Evolutionary conservation across 1,140 invertebrate genomes (phyloP), one percentile per base, ranked within the genome.

Genomic region (Neodiprion lecontei): DNA sequence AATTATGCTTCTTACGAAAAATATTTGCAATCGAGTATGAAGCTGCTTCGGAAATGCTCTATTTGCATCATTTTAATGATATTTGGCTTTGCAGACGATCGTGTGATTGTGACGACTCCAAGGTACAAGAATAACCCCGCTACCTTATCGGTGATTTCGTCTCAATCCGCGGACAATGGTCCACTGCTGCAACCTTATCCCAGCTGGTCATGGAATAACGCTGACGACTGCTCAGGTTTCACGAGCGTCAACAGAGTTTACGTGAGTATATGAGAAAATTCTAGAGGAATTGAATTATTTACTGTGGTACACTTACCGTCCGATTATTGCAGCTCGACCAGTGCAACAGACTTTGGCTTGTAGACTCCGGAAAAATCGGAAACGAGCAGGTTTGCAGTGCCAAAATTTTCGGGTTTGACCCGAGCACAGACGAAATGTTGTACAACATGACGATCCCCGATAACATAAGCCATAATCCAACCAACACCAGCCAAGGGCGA

Each of bases 301-400:
- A 17, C 17, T 17, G 17, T 0, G 17, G 17, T 17, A 17, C 0
- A 17, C 17, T 17, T 17, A 17, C 17, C 17, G 17, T 17, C 17
- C 17, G 17, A 17, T 17, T 0, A 17, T 53, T 53, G 50, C 50
- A 53, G 50, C 88, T 88, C 9, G 89, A 89, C 73, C 80, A 82
- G 72, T 89, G 88, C 76, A 84, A 88, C 69, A 83, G 87, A 9
- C 73, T 90, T 17, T 90, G 88, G 89, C 86, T 90, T 14, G 83
- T 90, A 79, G 89, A 90, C 70, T 69, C 86, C 0, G 89, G 89
- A 40, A 87, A 85, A 73, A 87, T 89, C n/a, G 88, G 83, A 0
- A 82, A 86, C 1, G 74, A 75, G 0, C 80, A 84, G 50, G 71
- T 81, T 9, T 90, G 89, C 74, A 85, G 85, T 0, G 85, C 89